These are phyloP conservation scores for Cistogaster globosa DNA, from an alignment of 2,888 invertebrate genomes.

Conservation along the genomic window DNA sequence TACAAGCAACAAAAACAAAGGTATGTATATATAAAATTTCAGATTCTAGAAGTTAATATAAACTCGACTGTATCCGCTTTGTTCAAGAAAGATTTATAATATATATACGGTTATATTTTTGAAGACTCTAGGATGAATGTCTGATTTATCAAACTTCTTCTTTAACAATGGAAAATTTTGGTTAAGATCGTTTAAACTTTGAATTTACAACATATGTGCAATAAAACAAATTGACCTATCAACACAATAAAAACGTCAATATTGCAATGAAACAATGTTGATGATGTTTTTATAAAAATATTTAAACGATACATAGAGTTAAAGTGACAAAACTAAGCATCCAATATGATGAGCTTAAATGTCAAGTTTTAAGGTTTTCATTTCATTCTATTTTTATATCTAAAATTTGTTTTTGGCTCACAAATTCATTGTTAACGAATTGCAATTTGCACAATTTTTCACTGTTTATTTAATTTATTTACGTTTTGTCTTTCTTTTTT, in stretches of 20 bases:
- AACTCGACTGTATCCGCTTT: too few relatives aligned
- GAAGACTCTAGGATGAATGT: too few relatives aligned
- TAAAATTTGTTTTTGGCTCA: constrained; percentile 32
- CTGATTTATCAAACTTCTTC: too few relatives aligned
- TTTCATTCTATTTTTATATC: constrained; percentile 22
- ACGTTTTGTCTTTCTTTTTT: constrained; percentile 51
- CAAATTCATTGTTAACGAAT: constrained; percentile 70
- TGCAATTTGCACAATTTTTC: constrained; percentile 69
- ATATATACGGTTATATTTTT: too few relatives aligned
- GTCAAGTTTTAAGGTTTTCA: constrained; percentile 40
- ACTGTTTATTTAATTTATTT: constrained; percentile 71
- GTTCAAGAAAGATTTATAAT: too few relatives aligned
- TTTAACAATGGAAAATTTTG: too few relatives aligned
- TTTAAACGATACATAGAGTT: constrained; percentile 18
- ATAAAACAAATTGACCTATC: neutral
- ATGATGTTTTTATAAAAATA: neutral
- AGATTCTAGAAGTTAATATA: too few relatives aligned
- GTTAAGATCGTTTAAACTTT: too few relatives aligned
- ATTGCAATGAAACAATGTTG: neutral
- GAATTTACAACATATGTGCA: too few relatives aligned
- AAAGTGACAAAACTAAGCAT: constrained; percentile 53
- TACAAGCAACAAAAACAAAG: too few relatives aligned
- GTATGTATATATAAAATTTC: too few relatives aligned
- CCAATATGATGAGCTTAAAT: constrained; percentile 37
- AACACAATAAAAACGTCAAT: neutral